A percentile compares a stretch with the other conserved stretches of the same genome.
Evolutionary conservation across 2,888 invertebrate genomes (phyloP).

Genomic region (Amphimallon solstitiale): DNA sequence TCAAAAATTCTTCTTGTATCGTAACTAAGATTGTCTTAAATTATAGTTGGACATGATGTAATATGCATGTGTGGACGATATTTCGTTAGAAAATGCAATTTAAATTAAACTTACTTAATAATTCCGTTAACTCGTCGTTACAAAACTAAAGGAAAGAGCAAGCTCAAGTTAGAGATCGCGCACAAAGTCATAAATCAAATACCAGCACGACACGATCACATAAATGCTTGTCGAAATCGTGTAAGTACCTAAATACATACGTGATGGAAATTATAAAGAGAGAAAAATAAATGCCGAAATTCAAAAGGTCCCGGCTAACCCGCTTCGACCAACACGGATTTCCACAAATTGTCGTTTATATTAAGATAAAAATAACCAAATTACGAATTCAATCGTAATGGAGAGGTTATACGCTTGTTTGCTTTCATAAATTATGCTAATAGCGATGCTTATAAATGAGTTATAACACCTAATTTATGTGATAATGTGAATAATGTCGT

Average conservation of each 20-base stretch:
- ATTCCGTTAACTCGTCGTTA: no score
- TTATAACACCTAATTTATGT: slow-evolving; percentile 15
- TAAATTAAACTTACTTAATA: no score
- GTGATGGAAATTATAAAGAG: not conserved
- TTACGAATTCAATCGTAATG: slow-evolving; percentile 18
- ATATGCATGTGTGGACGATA: no score
- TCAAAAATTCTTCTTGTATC: no score
- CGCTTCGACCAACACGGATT: not conserved
- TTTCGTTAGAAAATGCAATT: no score
- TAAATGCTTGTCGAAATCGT: slow-evolving; percentile 8
- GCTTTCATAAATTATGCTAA: slow-evolving; percentile 25
- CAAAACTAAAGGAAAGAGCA: no score
- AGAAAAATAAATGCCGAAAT: not conserved
- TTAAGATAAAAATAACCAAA: slow-evolving; percentile 9
- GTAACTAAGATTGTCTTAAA: no score
- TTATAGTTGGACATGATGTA: no score
- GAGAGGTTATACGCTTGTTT: slow-evolving; percentile 23
- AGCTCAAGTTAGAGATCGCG: not conserved
- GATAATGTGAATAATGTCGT: slow-evolving; percentile 15
- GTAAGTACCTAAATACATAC: not conserved
- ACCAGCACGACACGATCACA: slow-evolving; percentile 12
- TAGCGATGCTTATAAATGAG: slow-evolving; percentile 20
- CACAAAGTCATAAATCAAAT: slow-evolving; percentile 19
- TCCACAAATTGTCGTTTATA: slow-evolving; percentile 4
- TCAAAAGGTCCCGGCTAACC: not conserved